Evolutionary conservation across 2,113 vertebrate species (phyloP).

Genomic region (Salvelinus namaycush): DNA sequence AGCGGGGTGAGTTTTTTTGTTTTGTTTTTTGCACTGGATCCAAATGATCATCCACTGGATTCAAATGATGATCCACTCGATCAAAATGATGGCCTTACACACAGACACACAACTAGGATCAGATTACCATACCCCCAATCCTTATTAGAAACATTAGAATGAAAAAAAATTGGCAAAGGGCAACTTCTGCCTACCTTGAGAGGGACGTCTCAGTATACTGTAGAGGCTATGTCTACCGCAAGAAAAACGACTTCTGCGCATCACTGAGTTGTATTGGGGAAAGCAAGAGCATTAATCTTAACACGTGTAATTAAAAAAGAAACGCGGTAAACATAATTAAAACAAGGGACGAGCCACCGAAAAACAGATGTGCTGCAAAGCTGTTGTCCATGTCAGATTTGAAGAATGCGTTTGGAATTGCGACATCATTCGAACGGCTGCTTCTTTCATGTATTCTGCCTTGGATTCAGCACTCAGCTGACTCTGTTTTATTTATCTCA

Average conservation of each 20-base stretch:
- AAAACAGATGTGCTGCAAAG: constrained; percentile 66
- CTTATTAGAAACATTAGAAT: too few species aligned
- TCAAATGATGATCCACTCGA: constrained; percentile 5
- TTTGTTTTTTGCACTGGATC: neutral
- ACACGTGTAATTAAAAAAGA: constrained; percentile 64
- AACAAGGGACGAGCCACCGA: constrained; percentile 48
- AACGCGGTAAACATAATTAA: constrained; percentile 70
- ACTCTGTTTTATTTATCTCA: constrained; percentile 27
- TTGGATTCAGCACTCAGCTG: constrained; percentile 28
- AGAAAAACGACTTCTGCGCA: constrained; percentile 42
- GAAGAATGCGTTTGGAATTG: constrained; percentile 59
- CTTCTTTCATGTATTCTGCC: constrained; percentile 35
- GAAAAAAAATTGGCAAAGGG: too few species aligned
- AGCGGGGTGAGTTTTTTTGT: constrained; percentile 68
- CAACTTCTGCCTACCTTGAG: too few species aligned
- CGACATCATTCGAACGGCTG: constrained; percentile 34
- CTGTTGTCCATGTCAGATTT: constrained; percentile 45
- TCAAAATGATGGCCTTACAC: too few species aligned
- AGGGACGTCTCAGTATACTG: neutral
- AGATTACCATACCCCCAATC: too few species aligned
- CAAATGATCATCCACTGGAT: constrained; percentile 10
- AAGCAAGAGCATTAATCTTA: constrained; percentile 60
- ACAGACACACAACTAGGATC: too few species aligned
- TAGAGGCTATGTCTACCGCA: constrained; percentile 23
- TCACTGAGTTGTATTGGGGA: constrained; percentile 42